Conservation (phyloP, 1,140 invertebrate genomes). For the Sitobion miscanthi region DNA sequence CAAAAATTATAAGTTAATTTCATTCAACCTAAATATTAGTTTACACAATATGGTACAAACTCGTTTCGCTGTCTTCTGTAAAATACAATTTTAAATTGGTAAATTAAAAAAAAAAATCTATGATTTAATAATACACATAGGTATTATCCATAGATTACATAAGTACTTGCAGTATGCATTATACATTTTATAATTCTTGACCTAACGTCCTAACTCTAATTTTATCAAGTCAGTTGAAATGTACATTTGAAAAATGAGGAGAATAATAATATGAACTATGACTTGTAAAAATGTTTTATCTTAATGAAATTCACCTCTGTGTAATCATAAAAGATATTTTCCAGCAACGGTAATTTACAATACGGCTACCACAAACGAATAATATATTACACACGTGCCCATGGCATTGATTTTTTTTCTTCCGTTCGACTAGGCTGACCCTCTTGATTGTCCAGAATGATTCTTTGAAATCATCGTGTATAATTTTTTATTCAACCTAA, state of each 20-base stretch:
- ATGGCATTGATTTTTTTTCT: slow-evolving; percentile 32
- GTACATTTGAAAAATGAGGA: not conserved
- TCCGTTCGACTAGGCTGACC: not conserved
- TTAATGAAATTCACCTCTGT: slow-evolving; percentile 27
- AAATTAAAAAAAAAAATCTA: not conserved
- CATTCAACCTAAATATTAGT: too few relatives aligned
- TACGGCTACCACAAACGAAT: not conserved
- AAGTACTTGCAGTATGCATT: not conserved
- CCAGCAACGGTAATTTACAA: slow-evolving; percentile 10
- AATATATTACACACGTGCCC: slow-evolving; percentile 17
- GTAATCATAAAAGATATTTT: slow-evolving; percentile 29
- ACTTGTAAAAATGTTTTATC: slow-evolving; percentile 43
- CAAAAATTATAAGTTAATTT: not conserved
- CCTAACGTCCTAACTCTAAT: not conserved
- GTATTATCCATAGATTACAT: too few relatives aligned
- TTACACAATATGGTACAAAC: too few relatives aligned
- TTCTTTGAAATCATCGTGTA: slow-evolving; percentile 36
- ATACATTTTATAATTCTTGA: not conserved
- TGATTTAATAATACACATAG: not conserved
- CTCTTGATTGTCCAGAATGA: slow-evolving; percentile 16
- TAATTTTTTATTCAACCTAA: not conserved
- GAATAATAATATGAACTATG: slow-evolving; percentile 37
- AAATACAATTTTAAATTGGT: not conserved
- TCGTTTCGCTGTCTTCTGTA: not conserved
- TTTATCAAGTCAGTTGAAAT: slow-evolving; percentile 8